Evolutionary conservation across 2,797 vertebrate species (phyloP), one percentile per base, ranked within the genome.

Genomic region (Arrhamphus sclerolepis): DNA sequence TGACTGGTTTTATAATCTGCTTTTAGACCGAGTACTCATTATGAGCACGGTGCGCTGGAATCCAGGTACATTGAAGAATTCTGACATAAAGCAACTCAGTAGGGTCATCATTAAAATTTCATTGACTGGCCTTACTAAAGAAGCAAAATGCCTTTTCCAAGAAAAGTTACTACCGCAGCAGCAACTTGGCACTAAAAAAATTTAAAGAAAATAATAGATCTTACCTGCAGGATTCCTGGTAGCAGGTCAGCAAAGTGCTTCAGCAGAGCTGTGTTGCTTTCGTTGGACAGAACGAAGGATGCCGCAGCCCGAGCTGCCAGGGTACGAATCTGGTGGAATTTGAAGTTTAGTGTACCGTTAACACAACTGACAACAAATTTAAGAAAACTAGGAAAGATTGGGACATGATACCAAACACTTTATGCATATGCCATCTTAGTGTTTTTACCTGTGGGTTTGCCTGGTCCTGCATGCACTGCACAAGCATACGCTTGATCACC

Each of bases 391-490:
- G 34, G 34, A 14, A 14, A 38, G 3, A 14, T 2, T 13, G 6
- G 13, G 34, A 38, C 13, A 14, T 20, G 18, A 17, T 5, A 21
- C 2, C 16, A 31, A 34, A 34, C 5, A 9, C 5, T n/a, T 10
- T 6, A 3, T 43, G 5, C 28, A 7, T 10, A 10, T 10, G 42
- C 9, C 20, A 14, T 14, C 10, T 22, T 3, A 11, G 7, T 1
- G 16, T 1, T 11, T 26, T 41, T 89, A 99, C 98, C 83, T 94
- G 94, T 64, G 94, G 92, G 88, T 98, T 94, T 9, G 95, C 95
- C 86, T 98, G 96, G 86, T 99, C 96, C 87, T 98, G 96, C 97
- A 98, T 98, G 85, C 98, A 99, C 70, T 98, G 97, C 46, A 97
- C 95, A 69, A 99, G 90, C 97, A 99, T 99, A 56, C 97, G 94